Conservation (phyloP, 2,113 vertebrate species). For the Callipepla squamata region DNA sequence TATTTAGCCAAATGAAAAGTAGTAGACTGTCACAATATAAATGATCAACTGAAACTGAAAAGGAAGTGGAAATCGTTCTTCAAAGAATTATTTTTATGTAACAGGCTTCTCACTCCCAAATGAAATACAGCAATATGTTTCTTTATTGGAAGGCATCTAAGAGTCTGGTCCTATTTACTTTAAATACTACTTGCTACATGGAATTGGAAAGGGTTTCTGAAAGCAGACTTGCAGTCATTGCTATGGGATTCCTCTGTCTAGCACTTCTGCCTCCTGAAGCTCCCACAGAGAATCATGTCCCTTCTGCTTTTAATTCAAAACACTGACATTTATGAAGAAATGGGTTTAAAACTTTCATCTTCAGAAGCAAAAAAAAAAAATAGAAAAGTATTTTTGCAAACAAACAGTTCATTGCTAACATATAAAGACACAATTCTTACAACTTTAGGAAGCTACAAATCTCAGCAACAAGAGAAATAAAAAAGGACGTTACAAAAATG, state of each 20-base stretch:
- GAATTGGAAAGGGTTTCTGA: not conserved
- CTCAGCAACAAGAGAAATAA: not conserved
- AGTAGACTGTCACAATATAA: not conserved
- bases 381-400: not conserved
- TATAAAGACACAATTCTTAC: not conserved
- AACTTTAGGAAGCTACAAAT: not conserved
- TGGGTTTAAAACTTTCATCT: not conserved
- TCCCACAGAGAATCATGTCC: not conserved
- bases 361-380: not conserved
- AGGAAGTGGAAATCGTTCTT: not conserved
- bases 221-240: not conserved
- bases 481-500: not conserved
- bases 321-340: not conserved
- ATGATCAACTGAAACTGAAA: not conserved
- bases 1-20: not conserved
- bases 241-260: not conserved
- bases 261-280: not conserved
- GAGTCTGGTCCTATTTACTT: not conserved
- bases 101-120: not conserved
- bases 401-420: not conserved
- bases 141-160: not conserved
- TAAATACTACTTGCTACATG: not conserved
- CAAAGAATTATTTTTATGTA: not conserved
- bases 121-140: not conserved
- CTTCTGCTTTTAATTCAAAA: not conserved